Evolutionary conservation across 2,797 vertebrate genomes (phyloP).

Genomic region (Crocodylus rhombifer): DNA sequence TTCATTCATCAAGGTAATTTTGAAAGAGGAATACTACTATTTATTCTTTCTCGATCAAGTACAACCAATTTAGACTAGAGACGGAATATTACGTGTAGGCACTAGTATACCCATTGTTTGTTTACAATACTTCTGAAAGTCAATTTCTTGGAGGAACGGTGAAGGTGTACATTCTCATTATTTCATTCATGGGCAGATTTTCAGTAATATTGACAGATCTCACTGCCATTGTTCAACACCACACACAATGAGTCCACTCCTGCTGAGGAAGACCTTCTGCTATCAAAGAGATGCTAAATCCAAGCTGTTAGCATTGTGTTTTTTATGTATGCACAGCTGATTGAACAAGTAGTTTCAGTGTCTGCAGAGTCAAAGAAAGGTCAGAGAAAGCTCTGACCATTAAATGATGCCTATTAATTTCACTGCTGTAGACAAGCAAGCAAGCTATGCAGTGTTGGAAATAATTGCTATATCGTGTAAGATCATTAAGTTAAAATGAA

Average conservation of each 20-base stretch:
- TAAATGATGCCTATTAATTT: slow-evolving; percentile 62
- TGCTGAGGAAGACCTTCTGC: slow-evolving; percentile 46
- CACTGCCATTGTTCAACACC: background rate
- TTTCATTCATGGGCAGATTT: slow-evolving; percentile 16
- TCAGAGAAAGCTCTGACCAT: slow-evolving; percentile 44
- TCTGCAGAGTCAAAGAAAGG: slow-evolving; percentile 44
- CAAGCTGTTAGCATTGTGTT: slow-evolving; percentile 33
- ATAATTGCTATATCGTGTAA: slow-evolving; percentile 38
- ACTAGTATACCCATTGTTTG: background rate
- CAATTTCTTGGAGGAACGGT: background rate
- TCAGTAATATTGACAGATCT: slow-evolving; percentile 42
- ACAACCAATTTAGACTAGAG: background rate
- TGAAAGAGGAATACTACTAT: background rate
- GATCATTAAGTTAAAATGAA: background rate
- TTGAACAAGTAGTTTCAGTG: slow-evolving; percentile 42
- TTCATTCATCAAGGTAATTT: background rate
- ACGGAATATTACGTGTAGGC: background rate
- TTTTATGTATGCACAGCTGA: slow-evolving; percentile 36
- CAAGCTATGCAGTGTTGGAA: slow-evolving; percentile 19
- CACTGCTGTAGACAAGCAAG: background rate
- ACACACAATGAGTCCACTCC: background rate
- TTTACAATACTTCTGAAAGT: background rate
- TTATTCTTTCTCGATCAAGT: background rate
- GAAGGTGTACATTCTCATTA: background rate
- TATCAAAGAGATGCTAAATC: slow-evolving; percentile 57